Conservation (phyloP, 2,797 vertebrate species). For the Ficedula albicollis region DNA sequence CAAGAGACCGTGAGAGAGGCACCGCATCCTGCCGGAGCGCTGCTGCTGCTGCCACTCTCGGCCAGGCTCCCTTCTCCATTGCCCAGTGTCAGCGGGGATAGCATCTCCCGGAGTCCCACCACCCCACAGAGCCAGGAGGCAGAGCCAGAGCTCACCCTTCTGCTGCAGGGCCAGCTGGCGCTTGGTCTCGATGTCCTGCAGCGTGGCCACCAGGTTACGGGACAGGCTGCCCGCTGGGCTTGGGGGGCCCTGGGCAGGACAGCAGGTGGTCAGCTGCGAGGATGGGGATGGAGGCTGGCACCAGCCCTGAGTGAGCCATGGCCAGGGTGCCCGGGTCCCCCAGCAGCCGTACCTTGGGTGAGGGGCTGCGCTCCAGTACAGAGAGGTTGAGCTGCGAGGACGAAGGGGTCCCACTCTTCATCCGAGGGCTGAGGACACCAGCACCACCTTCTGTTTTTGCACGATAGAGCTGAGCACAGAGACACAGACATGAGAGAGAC, state of each 20-base stretch:
- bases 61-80: neutral
- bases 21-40: neutral
- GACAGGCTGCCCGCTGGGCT: constrained; percentile 87
- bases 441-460: constrained; percentile 85
- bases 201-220: constrained; percentile 87
- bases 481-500: neutral
- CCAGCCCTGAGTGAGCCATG: accelerated
- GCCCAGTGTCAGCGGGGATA: accelerated
- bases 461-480: constrained; percentile 84
- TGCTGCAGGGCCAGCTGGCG: constrained; percentile 93
- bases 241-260: neutral
- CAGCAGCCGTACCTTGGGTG: constrained; percentile 81
- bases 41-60: accelerated
- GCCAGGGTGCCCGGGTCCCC: neutral
- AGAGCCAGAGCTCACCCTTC: constrained; percentile 82
- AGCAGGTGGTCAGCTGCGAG: neutral
- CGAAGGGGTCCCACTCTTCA: constrained; percentile 78
- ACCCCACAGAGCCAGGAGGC: accelerated
- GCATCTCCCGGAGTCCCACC: accelerated
- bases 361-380: constrained; percentile 84
- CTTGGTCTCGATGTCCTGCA: constrained; percentile 95
- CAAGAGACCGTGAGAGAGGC: constrained; percentile 57
- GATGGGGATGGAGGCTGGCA: neutral
- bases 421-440: constrained; percentile 68
- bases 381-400: constrained; percentile 85